A percentile compares a stretch with the other conserved stretches of the same genome.
These are phyloP conservation scores for Anguilla rostrata DNA, from an alignment of 2,113 vertebrate genomes.

Conservation along the genomic window DNA sequence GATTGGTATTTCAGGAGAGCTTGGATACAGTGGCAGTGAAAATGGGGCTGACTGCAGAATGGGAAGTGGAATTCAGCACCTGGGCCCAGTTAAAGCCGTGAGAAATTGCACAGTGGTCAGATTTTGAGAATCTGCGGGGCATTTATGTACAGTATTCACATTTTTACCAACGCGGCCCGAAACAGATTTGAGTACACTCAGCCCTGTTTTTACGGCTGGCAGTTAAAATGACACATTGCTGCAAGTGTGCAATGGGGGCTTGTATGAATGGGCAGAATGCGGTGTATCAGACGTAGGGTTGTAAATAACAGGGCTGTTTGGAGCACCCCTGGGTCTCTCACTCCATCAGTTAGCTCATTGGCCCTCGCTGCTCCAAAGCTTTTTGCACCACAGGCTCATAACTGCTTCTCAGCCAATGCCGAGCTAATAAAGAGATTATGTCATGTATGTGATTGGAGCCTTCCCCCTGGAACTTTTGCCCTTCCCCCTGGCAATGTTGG, in stretches of 20 bases:
- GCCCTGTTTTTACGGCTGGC: slow-evolving; percentile 28
- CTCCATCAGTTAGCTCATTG: neutral
- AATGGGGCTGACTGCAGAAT: neutral
- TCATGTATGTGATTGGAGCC: slow-evolving; percentile 27
- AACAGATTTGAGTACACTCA: slow-evolving; percentile 41
- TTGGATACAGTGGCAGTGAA: neutral
- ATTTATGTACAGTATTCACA: slow-evolving; percentile 36
- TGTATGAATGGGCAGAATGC: slow-evolving; percentile 33
- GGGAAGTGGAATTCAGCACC: slow-evolving; percentile 2
- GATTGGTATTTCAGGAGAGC: neutral
- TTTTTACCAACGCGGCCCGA: slow-evolving; percentile 33
- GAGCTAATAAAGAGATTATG: slow-evolving; percentile 43
- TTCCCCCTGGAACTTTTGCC: slow-evolving; percentile 29
- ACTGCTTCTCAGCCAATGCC: slow-evolving; percentile 18
- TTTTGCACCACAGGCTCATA: slow-evolving; percentile 22
- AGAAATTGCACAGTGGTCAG: slow-evolving; percentile 33
- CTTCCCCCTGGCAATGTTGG: slow-evolving; percentile 23
- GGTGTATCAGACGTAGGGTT: slow-evolving; percentile 45
- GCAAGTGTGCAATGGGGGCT: slow-evolving; percentile 32
- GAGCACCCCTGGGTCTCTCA: neutral
- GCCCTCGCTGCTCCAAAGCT: neutral
- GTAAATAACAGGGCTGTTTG: slow-evolving; percentile 36
- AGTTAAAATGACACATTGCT: slow-evolving; percentile 46
- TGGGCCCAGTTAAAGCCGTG: slow-evolving; percentile 17
- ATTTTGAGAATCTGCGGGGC: slow-evolving; percentile 38